A percentile compares a stretch with the other conserved stretches of the same genome.
Evolutionary conservation across 2,113 vertebrate genomes (phyloP).

Genomic region (Poeciliopsis turrubarensis): DNA sequence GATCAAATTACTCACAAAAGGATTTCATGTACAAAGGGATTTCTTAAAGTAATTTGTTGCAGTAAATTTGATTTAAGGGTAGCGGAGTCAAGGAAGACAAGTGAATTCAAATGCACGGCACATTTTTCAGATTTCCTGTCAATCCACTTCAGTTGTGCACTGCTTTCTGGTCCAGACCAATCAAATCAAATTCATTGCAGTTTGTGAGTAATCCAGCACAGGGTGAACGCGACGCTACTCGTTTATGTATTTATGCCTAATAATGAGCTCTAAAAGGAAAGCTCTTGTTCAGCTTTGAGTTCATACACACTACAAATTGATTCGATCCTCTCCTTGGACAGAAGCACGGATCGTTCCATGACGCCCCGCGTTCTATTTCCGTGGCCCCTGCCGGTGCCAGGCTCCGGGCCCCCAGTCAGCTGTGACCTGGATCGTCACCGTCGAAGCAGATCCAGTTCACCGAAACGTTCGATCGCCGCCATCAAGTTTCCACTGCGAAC

Average conservation of each 20-base stretch:
- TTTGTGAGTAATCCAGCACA: no score
- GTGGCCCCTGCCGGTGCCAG: slow-evolving; percentile 58
- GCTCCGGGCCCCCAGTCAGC: slow-evolving; percentile 38
- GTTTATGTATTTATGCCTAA: background rate
- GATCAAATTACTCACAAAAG: no score
- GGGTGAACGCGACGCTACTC: no score
- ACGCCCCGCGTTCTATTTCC: slow-evolving; percentile 63
- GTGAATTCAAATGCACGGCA: no score
- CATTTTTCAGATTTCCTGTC: no score
- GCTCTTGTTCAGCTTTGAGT: background rate
- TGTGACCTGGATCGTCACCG: slow-evolving; percentile 67
- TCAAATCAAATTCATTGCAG: no score
- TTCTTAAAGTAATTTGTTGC: no score
- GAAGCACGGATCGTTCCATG: slow-evolving; percentile 31
- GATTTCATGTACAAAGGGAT: no score
- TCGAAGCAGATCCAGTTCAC: slow-evolving; percentile 59
- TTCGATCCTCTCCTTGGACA: slow-evolving; percentile 1
- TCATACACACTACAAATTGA: background rate
- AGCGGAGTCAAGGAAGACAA: no score
- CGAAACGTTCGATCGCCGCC: slow-evolving; percentile 58
- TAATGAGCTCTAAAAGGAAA: background rate
- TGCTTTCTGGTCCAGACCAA: no score
- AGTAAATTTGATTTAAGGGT: no score
- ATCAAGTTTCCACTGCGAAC: slow-evolving; percentile 64
- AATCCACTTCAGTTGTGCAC: no score